These are phyloP conservation scores for Dicentrarchus labrax DNA, from an alignment of 2,113 vertebrate species.

Conservation along the genomic window DNA sequence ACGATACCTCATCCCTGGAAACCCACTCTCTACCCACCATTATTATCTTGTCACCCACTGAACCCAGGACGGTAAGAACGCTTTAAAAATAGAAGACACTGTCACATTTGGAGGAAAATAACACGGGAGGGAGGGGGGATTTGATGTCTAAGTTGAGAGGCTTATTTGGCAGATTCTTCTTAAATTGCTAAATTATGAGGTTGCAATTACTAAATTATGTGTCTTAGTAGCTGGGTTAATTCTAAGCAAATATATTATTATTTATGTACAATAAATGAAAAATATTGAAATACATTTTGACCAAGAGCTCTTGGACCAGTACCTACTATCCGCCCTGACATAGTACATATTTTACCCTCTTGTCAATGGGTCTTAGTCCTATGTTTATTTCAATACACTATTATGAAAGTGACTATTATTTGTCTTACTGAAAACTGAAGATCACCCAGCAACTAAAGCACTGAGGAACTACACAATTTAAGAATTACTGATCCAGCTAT, in stretches of 20 bases:
- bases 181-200: constrained; percentile 23
- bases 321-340: not conserved
- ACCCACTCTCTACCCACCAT: constrained; percentile 53
- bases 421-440: not conserved
- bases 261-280: not conserved
- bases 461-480: not conserved
- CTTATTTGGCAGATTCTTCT: constrained; percentile 10
- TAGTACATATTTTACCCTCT: not conserved
- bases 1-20: constrained; percentile 58
- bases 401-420: not conserved
- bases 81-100: constrained; percentile 49
- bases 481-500: constrained; percentile 1
- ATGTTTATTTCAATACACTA: not conserved
- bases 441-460: not conserved
- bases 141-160: not conserved
- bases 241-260: not conserved
- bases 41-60: constrained; percentile 72
- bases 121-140: not conserved
- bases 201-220: not conserved
- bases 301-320: not conserved
- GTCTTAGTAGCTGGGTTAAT: not conserved
- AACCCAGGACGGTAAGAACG: constrained; percentile 50
- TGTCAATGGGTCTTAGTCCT: not conserved
- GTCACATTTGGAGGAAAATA: constrained; percentile 28
- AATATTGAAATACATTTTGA: not conserved